Conservation (phyloP, 2,888 invertebrate species). For the Drosophila cognata region DNA sequence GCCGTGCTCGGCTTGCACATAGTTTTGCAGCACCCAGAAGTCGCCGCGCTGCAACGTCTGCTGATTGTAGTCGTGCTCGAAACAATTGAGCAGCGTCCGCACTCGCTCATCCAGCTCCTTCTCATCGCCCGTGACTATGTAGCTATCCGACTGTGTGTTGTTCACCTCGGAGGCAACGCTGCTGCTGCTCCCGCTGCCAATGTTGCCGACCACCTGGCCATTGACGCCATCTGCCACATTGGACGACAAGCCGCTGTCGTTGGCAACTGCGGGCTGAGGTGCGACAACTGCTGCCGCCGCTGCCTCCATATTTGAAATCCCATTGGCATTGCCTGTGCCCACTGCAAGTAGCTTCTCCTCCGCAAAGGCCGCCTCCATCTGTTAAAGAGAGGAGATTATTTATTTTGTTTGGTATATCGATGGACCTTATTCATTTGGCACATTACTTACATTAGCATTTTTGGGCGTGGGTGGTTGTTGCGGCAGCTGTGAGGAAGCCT, state of each 20-base stretch:
- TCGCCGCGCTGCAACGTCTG: conserved; percentile 90
- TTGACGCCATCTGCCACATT: conserved; percentile 29
- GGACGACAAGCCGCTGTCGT: conserved; percentile 52
- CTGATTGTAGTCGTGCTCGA: conserved; percentile 87
- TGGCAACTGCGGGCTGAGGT: conserved; percentile 39
- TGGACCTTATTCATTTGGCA: neutral
- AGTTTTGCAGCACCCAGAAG: conserved; percentile 96
- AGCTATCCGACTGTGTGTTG: conserved; percentile 80
- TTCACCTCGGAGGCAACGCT: conserved; percentile 64
- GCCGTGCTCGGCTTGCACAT: conserved; percentile 90
- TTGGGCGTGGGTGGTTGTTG: conserved; percentile 66
- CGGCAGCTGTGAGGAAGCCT: conserved; percentile 52
- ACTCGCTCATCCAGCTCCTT: conserved; percentile 85
- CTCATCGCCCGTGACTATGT: conserved; percentile 83
- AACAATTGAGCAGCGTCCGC: conserved; percentile 86
- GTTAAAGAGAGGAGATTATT: neutral
- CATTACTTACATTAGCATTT: conserved; percentile 59
- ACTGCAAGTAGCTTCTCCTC: conserved; percentile 69
- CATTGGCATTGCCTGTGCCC: conserved; percentile 37
- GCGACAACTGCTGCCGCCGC: conserved; percentile 40
- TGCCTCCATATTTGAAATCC: conserved; percentile 44
- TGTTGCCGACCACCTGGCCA: conserved; percentile 76
- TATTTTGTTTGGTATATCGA: neutral
- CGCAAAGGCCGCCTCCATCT: conserved; percentile 54
- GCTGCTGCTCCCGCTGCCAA: conserved; percentile 57